These are phyloP conservation scores for Caenorhabditis brenneri DNA, from an alignment of 1,140 invertebrate genomes.

Conservation along the genomic window DNA sequence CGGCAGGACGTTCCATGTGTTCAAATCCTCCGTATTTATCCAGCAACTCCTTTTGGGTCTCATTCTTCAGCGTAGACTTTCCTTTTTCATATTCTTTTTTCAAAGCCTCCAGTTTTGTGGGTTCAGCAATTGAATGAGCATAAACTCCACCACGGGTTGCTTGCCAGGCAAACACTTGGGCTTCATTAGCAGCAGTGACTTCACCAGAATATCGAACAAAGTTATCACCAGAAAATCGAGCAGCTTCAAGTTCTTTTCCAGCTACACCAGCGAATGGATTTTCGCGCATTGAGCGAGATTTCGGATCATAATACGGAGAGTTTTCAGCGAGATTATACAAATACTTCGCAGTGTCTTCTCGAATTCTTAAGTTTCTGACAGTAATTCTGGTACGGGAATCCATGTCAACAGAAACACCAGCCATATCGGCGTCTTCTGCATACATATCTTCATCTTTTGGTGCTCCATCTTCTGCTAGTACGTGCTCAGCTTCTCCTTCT, in stretches of 20 bases:
- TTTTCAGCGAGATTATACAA: constrained; percentile 93
- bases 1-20: constrained; percentile 85
- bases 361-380: constrained; percentile 90
- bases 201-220: constrained; percentile 92
- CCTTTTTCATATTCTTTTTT: constrained; percentile 88
- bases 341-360: constrained; percentile 98
- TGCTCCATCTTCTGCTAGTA: background rate
- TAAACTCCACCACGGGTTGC: constrained; percentile 83
- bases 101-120: constrained; percentile 91
- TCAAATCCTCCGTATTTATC: constrained; percentile 57
- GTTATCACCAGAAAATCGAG: constrained; percentile 92
- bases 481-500: constrained; percentile 59
- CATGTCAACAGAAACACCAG: constrained; percentile 78
- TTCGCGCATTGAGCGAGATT: constrained; percentile 96
- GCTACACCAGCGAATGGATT: constrained; percentile 79
- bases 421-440: constrained; percentile 83
- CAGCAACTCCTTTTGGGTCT: constrained; percentile 76
- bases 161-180: constrained; percentile 98
- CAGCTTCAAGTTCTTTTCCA: constrained; percentile 73
- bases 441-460: constrained; percentile 74
- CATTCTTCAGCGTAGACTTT: constrained; percentile 85
- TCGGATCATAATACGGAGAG: constrained; percentile 92
- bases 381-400: constrained; percentile 97
- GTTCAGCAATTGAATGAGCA: constrained; percentile 93
- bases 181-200: constrained; percentile 84